Evolutionary conservation across 2,113 vertebrate genomes (phyloP), one percentile per base, ranked within the genome.

Genomic region (Anhinga anhinga): DNA sequence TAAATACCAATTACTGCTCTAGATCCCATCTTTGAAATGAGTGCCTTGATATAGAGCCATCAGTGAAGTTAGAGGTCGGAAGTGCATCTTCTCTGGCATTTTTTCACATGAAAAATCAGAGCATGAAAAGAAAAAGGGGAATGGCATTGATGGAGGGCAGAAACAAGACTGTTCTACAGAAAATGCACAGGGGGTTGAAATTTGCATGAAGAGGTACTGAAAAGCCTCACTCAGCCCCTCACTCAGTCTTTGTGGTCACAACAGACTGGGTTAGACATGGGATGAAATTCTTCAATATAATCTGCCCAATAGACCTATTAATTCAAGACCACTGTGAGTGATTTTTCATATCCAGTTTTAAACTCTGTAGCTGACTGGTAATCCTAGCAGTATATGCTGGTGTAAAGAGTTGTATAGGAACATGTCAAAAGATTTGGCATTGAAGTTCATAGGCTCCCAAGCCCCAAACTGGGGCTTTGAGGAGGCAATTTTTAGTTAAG

Each of bases 331-430:
- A n/a, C n/a, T 67, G 16, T 13, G 15, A 82, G 10, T 44, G 18
- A 66, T 26, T 70, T 84, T 92, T 87, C 27, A 25, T 14, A 67
- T 10, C 15, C 6, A 7, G 8, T 82, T 87, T 82, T 61, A 88
- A 96, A 66, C 21, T 66, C 10, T 44, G 5, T 11, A 63, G 22
- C 19, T 77, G 50, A 13, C 3, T 52, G 16, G 13, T 30, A 17
- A 30, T 74, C 16, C 32, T 76, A 67, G 19, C 6, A 34, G 5
- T 8, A 3, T 32, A 20, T 25, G 8, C 0, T 4, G 16, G 2
- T 45, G 2, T 42, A 49, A 81, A 67, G 14, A 23, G 16, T 62
- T 36, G 18, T 4, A 32, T 2, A 50, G 9, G 15, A 74, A 71
- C 11, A 15, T 3, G 7, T 14, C 5, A 78, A 38, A 70, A 40